Conservation (phyloP, 2,888 invertebrate genomes). For the Gnatocerus cornutus region DNA sequence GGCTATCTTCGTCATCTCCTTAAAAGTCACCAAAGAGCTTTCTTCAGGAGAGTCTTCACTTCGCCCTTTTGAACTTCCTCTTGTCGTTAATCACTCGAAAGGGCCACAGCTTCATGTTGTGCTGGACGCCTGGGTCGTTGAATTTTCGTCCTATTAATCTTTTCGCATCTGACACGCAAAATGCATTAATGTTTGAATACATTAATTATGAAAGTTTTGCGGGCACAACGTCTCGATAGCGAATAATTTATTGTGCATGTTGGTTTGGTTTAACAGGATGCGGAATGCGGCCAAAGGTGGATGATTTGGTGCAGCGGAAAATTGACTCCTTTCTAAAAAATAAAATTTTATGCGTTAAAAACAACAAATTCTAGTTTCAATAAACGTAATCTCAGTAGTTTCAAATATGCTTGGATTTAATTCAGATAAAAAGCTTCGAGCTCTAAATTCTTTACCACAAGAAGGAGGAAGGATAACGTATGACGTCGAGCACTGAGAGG, state of each 20-base stretch:
- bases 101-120: conserved; percentile 79
- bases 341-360: too few species aligned
- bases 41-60: background rate
- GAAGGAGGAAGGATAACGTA: conserved; percentile 21
- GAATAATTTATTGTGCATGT: conserved; percentile 43
- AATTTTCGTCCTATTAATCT: conserved; percentile 79
- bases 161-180: conserved; percentile 73
- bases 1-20: too few species aligned
- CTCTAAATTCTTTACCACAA: conserved; percentile 7
- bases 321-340: too few species aligned
- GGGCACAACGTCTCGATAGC: conserved; percentile 45
- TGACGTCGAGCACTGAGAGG: conserved; percentile 3
- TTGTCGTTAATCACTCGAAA: conserved; percentile 74
- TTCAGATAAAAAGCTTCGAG: too few species aligned
- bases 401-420: too few species aligned
- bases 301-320: conserved; percentile 12
- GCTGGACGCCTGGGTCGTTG: conserved; percentile 77
- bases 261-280: conserved; percentile 21
- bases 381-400: too few species aligned
- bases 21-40: too few species aligned
- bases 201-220: conserved; percentile 50
- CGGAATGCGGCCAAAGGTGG: background rate
- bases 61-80: conserved; percentile 66
- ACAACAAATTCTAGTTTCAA: too few species aligned
- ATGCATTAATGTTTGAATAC: conserved; percentile 50